Evolutionary conservation across 2,797 vertebrate genomes (phyloP), one percentile per base, ranked within the genome.

Genomic region (Atherinosoma microstoma): DNA sequence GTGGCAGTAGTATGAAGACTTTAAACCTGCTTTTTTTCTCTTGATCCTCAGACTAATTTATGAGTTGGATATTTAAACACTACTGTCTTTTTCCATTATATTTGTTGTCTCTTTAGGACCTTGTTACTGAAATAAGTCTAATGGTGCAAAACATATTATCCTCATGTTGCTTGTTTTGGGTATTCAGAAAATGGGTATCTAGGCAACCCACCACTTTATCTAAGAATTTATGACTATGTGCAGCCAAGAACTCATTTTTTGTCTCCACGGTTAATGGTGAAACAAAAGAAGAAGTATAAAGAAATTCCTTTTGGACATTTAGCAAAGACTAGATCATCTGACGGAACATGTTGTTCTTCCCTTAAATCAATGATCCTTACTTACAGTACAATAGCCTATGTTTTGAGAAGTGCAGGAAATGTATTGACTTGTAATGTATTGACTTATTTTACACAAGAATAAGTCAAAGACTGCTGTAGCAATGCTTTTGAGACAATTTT

Each of bases 221-320:
- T 22, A 80, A 64, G 57, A 60, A 68, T 75, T 15, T 70, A 22
- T 72, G 49, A 45, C 62, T 73, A 67, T 65, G 13, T 36, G 35
- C 45, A 22, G 24, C 1, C 42, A 4, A 38, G 29, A 67, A 24
- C 29, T 70, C 16, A 1, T 2, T 65, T 54, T 69, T 20, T 51
- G 22, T 53, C 9, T 35, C 9, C 4, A 4, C 29, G 10, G 49
- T 11, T 53, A 47, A 59, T 61, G 35, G 29, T 35, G 9, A 36
- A 36, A 10, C 35, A 36, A 1, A 36, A 36, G 35, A 36, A 34
- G 32, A 34, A 34, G 32, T 13, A 2, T 38, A 38, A 38, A 38
- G 36, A 38, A 38, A 38, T 13, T 13, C 12, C 12, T 13, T 3
- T 13, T 13, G 36, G 36, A 3, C 36, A 38, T 38, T 38, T 13